phyloP scores from a whole-genome alignment of 2,797 vertebrate species.

The Danio aesculapii region DNA sequence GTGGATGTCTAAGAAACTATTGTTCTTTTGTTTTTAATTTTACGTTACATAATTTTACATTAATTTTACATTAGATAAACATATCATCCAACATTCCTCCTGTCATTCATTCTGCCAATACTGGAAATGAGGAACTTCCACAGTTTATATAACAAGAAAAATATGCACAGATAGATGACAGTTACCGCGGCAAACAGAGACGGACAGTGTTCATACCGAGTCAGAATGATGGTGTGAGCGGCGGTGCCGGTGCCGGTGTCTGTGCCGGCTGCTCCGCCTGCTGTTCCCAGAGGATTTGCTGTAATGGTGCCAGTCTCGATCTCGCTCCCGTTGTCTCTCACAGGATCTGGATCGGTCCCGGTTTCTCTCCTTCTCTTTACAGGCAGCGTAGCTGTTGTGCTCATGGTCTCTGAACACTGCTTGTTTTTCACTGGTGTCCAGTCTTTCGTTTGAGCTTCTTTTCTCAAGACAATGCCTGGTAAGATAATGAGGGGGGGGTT shows the following conservation, averaged over 20 bases:
- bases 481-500: background rate
- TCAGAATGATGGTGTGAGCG: slow-evolving; percentile 80
- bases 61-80: background rate
- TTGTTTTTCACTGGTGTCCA: slow-evolving; percentile 76
- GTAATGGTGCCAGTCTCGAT: slow-evolving; percentile 87
- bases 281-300: slow-evolving; percentile 92
- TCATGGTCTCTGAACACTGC: slow-evolving; percentile 18
- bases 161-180: slow-evolving; percentile 13
- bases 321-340: slow-evolving; percentile 64
- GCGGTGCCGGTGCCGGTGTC: slow-evolving; percentile 79
- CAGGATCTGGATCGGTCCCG: slow-evolving; percentile 51
- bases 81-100: slow-evolving; percentile 11
- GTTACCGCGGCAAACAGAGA: background rate
- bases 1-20: slow-evolving; percentile 23
- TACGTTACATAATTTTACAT: background rate
- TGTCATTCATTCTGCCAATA: slow-evolving; percentile 34
- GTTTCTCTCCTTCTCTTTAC: slow-evolving; percentile 51
- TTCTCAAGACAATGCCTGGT: slow-evolving; percentile 89
- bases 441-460: slow-evolving; percentile 83
- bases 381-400: slow-evolving; percentile 9
- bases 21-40: background rate
- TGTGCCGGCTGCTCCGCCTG: slow-evolving; percentile 84
- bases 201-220: slow-evolving; percentile 83
- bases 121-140: slow-evolving; percentile 33
- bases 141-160: slow-evolving; percentile 47